phyloP scores from a whole-genome alignment of 2,113 vertebrate genomes.

The Vidua macroura region DNA sequence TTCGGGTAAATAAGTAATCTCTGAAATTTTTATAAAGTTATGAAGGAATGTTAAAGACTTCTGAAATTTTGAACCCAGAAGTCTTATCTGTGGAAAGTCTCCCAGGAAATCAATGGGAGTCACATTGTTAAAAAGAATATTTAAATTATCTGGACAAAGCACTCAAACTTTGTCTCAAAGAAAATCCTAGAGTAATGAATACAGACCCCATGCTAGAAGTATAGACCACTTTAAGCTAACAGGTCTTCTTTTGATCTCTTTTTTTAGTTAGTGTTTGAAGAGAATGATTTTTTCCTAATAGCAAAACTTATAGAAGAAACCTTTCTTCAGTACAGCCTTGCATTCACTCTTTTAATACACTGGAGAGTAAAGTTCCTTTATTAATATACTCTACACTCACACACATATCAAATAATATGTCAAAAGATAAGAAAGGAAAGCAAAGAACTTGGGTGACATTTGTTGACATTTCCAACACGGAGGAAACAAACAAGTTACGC shows the following conservation, averaged over 20 bases:
- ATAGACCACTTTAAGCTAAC: background rate
- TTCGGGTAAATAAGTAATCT: background rate
- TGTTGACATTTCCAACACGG: slow-evolving; percentile 75
- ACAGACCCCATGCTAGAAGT: background rate
- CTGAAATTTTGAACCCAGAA: background rate
- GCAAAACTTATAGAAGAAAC: slow-evolving; percentile 10
- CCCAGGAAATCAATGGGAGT: background rate
- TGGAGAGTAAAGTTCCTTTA: slow-evolving; percentile 10
- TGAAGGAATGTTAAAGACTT: background rate
- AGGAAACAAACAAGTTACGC: slow-evolving; percentile 68
- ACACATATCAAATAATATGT: slow-evolving; percentile 45
- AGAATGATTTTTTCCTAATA: background rate
- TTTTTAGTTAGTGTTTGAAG: background rate
- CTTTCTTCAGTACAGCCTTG: background rate
- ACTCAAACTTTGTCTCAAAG: background rate
- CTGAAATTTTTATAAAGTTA: background rate
- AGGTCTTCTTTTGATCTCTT: background rate
- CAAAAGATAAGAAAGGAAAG: slow-evolving; percentile 40
- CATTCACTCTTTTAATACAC: background rate
- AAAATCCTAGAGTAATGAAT: background rate
- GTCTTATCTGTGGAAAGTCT: background rate
- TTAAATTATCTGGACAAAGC: background rate
- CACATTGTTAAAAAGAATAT: background rate
- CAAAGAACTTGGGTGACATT: slow-evolving; percentile 68
- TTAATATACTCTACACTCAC: slow-evolving; percentile 25